Percentiles rank a stretch among this genome's conserved stretches.
Evolutionary conservation across 2,113 vertebrate genomes (phyloP).

Genomic region (Indicator maculatus): DNA sequence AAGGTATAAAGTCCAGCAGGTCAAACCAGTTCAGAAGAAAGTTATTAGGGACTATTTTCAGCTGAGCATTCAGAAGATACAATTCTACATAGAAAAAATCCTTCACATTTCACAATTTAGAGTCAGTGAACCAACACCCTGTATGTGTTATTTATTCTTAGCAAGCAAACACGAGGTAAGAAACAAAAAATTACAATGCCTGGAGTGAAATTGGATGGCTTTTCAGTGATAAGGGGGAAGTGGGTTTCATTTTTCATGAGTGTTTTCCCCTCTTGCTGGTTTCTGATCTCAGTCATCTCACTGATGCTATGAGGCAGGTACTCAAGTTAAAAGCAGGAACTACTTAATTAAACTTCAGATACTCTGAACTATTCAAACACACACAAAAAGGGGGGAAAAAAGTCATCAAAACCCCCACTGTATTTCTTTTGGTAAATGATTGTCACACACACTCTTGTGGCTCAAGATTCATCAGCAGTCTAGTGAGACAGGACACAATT

Average conservation of each 20-base stretch:
- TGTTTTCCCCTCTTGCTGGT: neutral
- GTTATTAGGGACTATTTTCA: neutral
- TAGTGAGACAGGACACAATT: neutral
- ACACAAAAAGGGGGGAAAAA: neutral
- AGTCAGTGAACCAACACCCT: neutral
- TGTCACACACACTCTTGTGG: neutral
- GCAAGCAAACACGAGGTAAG: neutral
- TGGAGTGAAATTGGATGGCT: neutral
- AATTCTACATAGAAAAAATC: neutral
- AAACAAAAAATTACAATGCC: neutral
- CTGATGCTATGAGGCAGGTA: neutral
- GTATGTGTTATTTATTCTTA: neutral
- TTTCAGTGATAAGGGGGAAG: slow-evolving; percentile 4
- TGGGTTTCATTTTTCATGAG: slow-evolving; percentile 25
- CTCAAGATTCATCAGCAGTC: neutral
- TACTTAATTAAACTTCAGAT: slow-evolving; percentile 14
- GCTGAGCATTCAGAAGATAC: neutral
- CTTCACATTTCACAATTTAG: neutral
- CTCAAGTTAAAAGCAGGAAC: neutral
- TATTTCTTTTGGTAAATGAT: neutral
- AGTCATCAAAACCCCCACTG: too few relatives aligned
- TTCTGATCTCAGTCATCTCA: slow-evolving; percentile 2
- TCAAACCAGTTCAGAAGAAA: neutral
- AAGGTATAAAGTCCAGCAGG: neutral
- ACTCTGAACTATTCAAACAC: neutral